Conservation (phyloP, 1,140 invertebrate species). For the Solen grandis region DNA sequence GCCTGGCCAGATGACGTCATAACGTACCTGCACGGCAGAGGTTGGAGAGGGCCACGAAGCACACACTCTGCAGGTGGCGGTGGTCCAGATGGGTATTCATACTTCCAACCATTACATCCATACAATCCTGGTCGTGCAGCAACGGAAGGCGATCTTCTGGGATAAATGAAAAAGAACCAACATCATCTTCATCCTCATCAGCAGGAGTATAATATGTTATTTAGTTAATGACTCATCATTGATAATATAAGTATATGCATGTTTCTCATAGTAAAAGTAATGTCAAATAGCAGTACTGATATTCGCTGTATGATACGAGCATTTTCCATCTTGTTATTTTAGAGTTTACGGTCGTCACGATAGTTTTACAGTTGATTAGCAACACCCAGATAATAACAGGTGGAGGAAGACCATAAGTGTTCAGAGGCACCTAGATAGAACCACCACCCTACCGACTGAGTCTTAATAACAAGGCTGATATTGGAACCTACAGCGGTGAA, state of each 20-base stretch:
- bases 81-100: constrained; percentile 14
- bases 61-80: constrained; percentile 3
- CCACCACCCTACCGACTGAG: no score
- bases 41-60: constrained; percentile 23
- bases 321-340: no score
- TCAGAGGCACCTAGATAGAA: no score
- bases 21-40: constrained; percentile 30
- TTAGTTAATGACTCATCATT: not conserved
- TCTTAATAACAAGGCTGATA: no score
- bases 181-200: not conserved
- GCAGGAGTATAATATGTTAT: not conserved
- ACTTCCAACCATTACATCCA: constrained; percentile 1
- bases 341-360: no score
- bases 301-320: no score
- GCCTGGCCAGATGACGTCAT: not conserved
- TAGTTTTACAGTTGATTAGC: no score
- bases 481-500: no score
- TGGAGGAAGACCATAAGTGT: no score
- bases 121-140: constrained; percentile 18
- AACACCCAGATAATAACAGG: no score
- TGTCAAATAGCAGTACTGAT: not conserved
- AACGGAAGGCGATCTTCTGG: constrained; percentile 18
- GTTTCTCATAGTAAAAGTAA: not conserved
- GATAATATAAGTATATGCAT: not conserved
- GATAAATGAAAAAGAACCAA: not conserved